These are phyloP conservation scores for Poeciliopsis gracilis DNA, from an alignment of 2,797 vertebrate species.

Conservation along the genomic window DNA sequence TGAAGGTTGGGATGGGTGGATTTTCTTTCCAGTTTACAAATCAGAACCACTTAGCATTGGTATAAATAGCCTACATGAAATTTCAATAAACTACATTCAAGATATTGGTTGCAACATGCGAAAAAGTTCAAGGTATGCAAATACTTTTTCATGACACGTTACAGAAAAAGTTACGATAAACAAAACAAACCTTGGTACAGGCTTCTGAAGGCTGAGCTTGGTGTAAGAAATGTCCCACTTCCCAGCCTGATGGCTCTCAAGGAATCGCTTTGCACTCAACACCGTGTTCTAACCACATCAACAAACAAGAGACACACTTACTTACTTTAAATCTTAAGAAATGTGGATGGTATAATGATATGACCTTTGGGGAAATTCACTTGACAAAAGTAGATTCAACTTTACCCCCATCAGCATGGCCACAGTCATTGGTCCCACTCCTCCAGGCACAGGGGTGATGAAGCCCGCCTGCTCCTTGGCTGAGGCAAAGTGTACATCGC, in stretches of 20 bases:
- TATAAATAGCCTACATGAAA: not conserved
- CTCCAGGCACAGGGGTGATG: slow-evolving; percentile 97
- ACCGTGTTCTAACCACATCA: slow-evolving; percentile 88
- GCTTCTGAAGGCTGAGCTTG: slow-evolving; percentile 83
- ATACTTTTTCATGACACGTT: not conserved
- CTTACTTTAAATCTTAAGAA: not conserved
- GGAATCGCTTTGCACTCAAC: slow-evolving; percentile 89
- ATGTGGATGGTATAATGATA: not conserved
- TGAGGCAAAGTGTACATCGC: slow-evolving; percentile 88
- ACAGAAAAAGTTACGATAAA: not conserved
- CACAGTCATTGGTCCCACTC: slow-evolving; percentile 98
- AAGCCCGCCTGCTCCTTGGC: slow-evolving; percentile 90
- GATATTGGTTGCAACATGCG: not conserved
- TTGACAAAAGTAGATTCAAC: not conserved
- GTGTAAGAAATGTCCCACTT: slow-evolving; percentile 91
- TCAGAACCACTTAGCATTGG: not conserved
- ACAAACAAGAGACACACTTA: slow-evolving; percentile 8
- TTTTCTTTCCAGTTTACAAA: not conserved
- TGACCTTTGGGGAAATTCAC: not conserved
- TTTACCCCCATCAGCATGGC: slow-evolving; percentile 97
- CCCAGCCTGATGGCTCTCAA: slow-evolving; percentile 85
- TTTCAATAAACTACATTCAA: not conserved
- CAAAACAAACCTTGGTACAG: slow-evolving; percentile 90
- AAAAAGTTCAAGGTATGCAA: not conserved
- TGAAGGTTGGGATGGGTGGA: not conserved